phyloP scores from a whole-genome alignment of 2,113 vertebrate species.

The Heterotis niloticus region DNA sequence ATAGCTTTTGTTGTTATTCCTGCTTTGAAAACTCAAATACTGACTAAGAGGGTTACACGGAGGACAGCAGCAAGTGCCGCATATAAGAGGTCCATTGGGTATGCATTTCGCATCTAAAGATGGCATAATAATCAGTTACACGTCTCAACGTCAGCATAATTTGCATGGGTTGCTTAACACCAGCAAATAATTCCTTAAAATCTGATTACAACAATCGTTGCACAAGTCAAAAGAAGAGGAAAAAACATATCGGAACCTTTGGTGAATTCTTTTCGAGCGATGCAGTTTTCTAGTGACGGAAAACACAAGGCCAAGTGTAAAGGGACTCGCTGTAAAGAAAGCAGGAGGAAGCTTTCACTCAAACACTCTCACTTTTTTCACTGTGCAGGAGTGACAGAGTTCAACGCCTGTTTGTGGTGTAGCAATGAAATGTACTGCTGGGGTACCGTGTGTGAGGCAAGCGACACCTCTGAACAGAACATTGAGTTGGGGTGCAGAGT shows the following conservation, averaged over 20 bases:
- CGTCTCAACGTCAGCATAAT: not conserved
- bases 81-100: not conserved
- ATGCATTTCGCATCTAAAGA: not conserved
- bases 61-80: not conserved
- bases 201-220: not conserved
- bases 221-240: not conserved
- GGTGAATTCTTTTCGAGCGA: not conserved
- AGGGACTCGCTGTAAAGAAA: not conserved
- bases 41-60: not conserved
- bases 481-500: slow-evolving; percentile 34
- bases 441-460: not conserved
- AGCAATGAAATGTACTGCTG: not conserved
- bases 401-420: slow-evolving; percentile 14
- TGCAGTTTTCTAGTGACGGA: not conserved
- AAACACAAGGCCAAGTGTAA: not conserved
- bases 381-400: not conserved
- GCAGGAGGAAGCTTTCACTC: not conserved
- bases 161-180: not conserved
- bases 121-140: not conserved
- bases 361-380: not conserved
- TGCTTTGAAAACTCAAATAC: slow-evolving; percentile 8
- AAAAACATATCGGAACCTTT: not conserved
- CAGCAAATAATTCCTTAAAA: not conserved
- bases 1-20: not conserved
- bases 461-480: not conserved